phyloP scores from a whole-genome alignment of 2,888 invertebrate species.

The Hyppa rectilinea region DNA sequence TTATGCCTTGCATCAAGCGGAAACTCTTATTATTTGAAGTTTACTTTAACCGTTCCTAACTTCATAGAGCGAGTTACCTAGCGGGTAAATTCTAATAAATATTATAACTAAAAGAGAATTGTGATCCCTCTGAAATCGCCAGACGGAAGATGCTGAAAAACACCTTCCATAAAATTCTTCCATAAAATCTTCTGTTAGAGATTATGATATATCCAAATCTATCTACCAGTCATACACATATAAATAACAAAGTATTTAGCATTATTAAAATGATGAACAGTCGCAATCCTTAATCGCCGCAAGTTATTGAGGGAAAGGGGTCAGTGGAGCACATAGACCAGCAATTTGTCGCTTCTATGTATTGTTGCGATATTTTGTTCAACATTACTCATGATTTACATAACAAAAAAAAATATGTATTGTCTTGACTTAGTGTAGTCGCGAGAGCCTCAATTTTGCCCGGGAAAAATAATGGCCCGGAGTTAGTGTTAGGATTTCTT shows the following conservation, averaged over 20 bases:
- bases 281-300: conserved; percentile 29
- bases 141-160: neutral
- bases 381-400: conserved; percentile 16
- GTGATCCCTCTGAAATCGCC: neutral
- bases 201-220: neutral
- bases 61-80: neutral
- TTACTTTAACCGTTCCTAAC: too few species aligned
- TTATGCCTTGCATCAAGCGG: neutral
- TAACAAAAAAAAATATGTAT: conserved; percentile 28
- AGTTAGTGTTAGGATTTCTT: too few species aligned
- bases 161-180: neutral
- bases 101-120: neutral
- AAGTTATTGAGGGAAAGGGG: conserved; percentile 50
- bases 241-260: conserved; percentile 6
- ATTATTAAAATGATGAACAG: conserved; percentile 18
- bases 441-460: neutral
- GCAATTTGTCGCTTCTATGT: conserved; percentile 36
- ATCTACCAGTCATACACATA: neutral
- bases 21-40: neutral
- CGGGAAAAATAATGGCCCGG: too few species aligned
- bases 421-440: neutral
- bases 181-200: neutral
- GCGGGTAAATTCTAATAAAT: neutral
- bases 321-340: conserved; percentile 43
- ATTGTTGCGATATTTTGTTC: conserved; percentile 35